These are phyloP conservation scores for Cerastis rubricosa DNA, from an alignment of 2,888 invertebrate species.

Conservation along the genomic window DNA sequence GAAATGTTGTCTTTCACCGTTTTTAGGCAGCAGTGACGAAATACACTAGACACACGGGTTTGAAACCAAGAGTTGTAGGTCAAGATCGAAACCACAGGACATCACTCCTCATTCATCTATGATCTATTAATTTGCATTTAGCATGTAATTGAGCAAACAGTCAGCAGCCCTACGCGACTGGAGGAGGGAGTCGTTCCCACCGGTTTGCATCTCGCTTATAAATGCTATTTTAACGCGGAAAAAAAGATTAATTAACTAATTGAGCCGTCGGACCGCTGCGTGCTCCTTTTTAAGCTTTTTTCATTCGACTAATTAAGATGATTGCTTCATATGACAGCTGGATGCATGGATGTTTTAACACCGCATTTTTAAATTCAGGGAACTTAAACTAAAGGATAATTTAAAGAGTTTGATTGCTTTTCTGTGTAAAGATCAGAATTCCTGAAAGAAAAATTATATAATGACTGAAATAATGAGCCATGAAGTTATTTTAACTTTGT, in stretches of 20 bases:
- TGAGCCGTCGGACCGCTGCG: conserved; percentile 84
- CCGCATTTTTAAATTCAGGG: not conserved
- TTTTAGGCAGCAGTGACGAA: too few relatives aligned
- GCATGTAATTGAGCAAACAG: conserved; percentile 16
- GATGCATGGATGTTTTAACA: conserved; percentile 58
- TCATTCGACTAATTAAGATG: conserved; percentile 78
- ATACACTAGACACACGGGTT: too few relatives aligned
- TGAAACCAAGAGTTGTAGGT: too few relatives aligned
- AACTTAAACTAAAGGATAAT: not conserved
- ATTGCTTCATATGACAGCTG: conserved; percentile 74
- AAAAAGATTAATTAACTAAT: conserved; percentile 91
- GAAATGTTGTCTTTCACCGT: too few relatives aligned
- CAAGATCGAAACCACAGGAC: too few relatives aligned
- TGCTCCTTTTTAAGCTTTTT: conserved; percentile 73
- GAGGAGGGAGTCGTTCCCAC: conserved; percentile 82
- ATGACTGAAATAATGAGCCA: too few relatives aligned
- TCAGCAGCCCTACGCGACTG: conserved; percentile 77
- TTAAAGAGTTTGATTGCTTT: conserved; percentile 10
- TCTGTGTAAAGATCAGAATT: not conserved
- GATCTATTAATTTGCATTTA: not conserved
- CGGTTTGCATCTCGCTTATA: conserved; percentile 88
- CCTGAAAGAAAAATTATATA: too few relatives aligned
- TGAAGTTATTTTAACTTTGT: not conserved
- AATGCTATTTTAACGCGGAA: conserved; percentile 90
- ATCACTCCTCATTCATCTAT: not conserved